Base-by-base conservation (phyloP, 2,888 invertebrate genomes). In the Morpho deidamia region DNA sequence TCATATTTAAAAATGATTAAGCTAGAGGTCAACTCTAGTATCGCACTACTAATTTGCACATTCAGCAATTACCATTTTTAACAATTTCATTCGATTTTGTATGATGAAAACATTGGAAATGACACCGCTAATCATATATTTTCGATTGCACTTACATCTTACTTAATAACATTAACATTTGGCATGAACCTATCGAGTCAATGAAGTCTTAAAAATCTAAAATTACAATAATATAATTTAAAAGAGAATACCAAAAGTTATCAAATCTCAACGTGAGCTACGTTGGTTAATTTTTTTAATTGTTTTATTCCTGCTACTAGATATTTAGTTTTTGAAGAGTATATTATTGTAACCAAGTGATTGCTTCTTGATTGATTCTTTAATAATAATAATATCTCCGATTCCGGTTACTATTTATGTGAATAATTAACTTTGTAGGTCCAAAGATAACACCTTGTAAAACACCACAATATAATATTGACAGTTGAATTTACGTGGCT, bases 1-100 rank as follows among this genome's bases (percentile, higher is more conserved):
- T 67, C 65, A 74, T 80, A 80, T 77, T 65, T 67, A 74, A 76
- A 64, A 76, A 67, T 68, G 72, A 72, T 77, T 76, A 76, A 69
- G 70, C 74, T 76, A 76, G 56, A 66, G 69, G 70, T 71, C 64
- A 69, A 71, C 54, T 23, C 23, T 23, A 56, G 46, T 58, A 53
- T 55, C 53, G 52, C 52, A 52, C 46, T 40, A 2, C 7, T 34
- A 55, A 48, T 44, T 38, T 46, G 47, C 53, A 51, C 52, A 51
- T 43, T 52, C 9, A 40, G 40, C 45, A 55, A 23, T 46, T 35
- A 12, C n/a, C n/a, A n/a, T 46, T 40, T 41, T 32, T 11, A 35
- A 14, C 39, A 14, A 41, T 44, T 46, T 34, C 34, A 32, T n/a
- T 37, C 40, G 7, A 8, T 44, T 34, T 38, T 7, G 10, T 44